phyloP scores from a whole-genome alignment of 2,888 invertebrate species.

The Pyralis farinalis region DNA sequence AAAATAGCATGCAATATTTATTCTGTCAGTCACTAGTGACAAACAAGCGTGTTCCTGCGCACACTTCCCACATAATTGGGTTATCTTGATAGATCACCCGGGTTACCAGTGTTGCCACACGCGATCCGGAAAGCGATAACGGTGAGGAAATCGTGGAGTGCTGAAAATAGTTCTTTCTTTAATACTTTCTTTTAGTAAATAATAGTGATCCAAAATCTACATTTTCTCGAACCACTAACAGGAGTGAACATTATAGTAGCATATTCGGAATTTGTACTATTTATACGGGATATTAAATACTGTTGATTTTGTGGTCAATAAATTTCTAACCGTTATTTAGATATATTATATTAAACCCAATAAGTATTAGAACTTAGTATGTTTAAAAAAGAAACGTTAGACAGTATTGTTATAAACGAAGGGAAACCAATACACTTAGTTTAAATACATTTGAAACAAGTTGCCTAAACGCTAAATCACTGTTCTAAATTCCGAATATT shows the following conservation, averaged over 20 bases:
- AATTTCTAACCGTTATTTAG: no score
- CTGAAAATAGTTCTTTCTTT: neutral
- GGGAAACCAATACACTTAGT: no score
- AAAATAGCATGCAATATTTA: conserved; percentile 31
- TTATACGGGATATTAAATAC: no score
- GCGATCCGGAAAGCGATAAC: conserved; percentile 44
- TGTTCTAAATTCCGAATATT: neutral
- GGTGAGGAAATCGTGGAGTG: conserved; percentile 8
- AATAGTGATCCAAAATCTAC: no score
- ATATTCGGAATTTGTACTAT: no score
- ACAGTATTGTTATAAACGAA: no score
- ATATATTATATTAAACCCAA: no score
- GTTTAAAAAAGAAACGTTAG: neutral
- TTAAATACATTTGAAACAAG: no score
- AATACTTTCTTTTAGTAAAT: neutral
- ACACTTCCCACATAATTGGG: conserved; percentile 65
- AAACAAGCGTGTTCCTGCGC: conserved; percentile 39
- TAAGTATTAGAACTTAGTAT: no score
- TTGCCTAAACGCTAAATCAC: neutral
- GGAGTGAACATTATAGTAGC: no score
- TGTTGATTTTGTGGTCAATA: no score
- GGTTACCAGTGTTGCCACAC: conserved; percentile 32
- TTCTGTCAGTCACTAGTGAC: conserved; percentile 21
- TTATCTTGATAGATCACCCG: conserved; percentile 72
- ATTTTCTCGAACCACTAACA: no score